A percentile compares a stretch with the other conserved stretches of the same genome.
Conservation (phyloP, 1,140 invertebrate species). For the Euura lappo region DNA sequence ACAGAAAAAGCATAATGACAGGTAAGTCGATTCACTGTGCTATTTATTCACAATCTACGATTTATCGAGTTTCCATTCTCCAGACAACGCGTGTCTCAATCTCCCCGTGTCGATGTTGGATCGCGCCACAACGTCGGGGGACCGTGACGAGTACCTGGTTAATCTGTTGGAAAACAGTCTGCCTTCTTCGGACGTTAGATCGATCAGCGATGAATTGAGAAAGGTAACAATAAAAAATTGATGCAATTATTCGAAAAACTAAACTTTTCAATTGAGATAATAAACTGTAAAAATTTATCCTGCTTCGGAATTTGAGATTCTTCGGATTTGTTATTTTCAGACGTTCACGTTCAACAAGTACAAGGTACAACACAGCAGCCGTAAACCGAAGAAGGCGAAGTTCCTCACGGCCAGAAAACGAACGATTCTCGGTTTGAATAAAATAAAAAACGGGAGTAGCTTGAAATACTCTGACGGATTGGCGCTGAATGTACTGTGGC, state of each 20-base stretch:
- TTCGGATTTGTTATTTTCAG: conserved; percentile 35
- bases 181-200: conserved; percentile 42
- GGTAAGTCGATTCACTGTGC: no score
- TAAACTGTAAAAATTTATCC: conserved; percentile 10
- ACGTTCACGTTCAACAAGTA: conserved; percentile 51
- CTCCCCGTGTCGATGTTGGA: conserved; percentile 38
- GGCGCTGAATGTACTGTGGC: conserved; percentile 74
- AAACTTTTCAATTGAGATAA: background rate
- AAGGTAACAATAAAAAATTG: conserved; percentile 36
- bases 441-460: conserved; percentile 58
- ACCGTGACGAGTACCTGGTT: conserved; percentile 43
- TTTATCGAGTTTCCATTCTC: conserved; percentile 6
- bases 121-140: conserved; percentile 38
- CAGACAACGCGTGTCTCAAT: conserved; percentile 43
- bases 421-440: conserved; percentile 65
- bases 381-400: conserved; percentile 53
- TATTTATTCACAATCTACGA: no score
- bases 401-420: conserved; percentile 64
- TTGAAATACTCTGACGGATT: conserved; percentile 70
- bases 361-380: conserved; percentile 55
- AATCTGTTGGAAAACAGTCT: conserved; percentile 47
- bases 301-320: conserved; percentile 8
- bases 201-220: conserved; percentile 45
- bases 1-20: no score
- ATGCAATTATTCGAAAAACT: background rate